Base-by-base conservation (phyloP, 2,888 invertebrate genomes). In the Tyria jacobaeae region DNA sequence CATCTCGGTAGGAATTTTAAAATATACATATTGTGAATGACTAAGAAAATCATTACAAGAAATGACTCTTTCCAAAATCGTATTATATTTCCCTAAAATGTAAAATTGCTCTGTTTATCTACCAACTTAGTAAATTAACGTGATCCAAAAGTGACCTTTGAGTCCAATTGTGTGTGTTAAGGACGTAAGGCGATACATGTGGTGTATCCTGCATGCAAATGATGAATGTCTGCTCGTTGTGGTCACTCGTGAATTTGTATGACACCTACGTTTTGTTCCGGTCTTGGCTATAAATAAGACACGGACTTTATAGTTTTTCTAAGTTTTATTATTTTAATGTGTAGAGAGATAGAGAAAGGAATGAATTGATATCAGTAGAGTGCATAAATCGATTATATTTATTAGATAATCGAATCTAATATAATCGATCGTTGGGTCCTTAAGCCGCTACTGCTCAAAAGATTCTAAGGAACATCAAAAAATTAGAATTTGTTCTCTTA, bases 151-250 rank as follows among this genome's bases (percentile, higher is more conserved):
- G 9, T 15, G 72, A 69, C 76, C 76, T 75, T 57, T 53, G 59
- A 57, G 2, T 14, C 21, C 71, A 74, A 76, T 76, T 68, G 64
- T 54, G 57, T 68, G 64, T 53, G 60, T 65, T 76, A 63, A 64
- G 56, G 63, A 48, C 58, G 75, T 57, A 71, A 75, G 6, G 0
- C 1, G 72, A 75, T 66, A 69, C 60, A 25, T 31, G 14, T 12
- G 31, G 55, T 48, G 57, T 58, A 53, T 68, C 69, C 60, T 65
- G 73, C 50, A 64, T 51, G 66, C 51, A 55, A 54, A 52, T 37
- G 56, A 51, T 39, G 34, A 41, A 56, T 24, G 60, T 53, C 37
- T 54, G 55, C 60, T 48, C 35, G 59, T 31, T 48, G 48, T 24
- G 49, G 59, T 53, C 48, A 52, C 34, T 48, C 27, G 6, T 9